Conservation (phyloP, 1,140 invertebrate genomes). For the Aphidius gifuensis region DNA sequence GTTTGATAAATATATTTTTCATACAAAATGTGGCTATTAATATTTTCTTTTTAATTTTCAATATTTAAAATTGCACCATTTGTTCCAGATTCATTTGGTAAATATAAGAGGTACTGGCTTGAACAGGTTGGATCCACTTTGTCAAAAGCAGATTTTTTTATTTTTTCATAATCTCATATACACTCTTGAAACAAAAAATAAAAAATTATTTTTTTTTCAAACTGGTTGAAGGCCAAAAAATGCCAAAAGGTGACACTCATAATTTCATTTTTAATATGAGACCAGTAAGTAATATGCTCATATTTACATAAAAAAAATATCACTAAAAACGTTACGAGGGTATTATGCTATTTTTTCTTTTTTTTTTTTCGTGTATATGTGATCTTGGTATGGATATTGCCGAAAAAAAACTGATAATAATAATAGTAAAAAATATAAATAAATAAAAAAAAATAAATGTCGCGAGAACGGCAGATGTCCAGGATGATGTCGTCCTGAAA, state of each 20-base stretch:
- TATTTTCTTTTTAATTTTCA: too few species aligned
- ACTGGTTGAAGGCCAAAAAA: too few species aligned
- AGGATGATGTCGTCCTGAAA: conserved; percentile 39
- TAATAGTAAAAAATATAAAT: conserved; percentile 26
- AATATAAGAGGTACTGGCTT: too few species aligned
- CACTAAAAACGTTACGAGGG: conserved; percentile 42
- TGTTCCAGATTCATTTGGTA: too few species aligned
- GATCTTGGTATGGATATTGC: conserved; percentile 36
- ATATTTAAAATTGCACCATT: too few species aligned
- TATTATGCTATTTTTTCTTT: conserved; percentile 42
- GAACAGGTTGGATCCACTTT: too few species aligned
- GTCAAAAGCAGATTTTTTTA: too few species aligned
- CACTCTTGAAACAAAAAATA: too few species aligned
- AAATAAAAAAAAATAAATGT: conserved; percentile 27
- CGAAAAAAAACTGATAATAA: conserved; percentile 8
- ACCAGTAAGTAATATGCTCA: conserved; percentile 24
- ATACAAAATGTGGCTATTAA: too few species aligned
- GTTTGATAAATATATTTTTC: too few species aligned
- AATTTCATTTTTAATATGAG: conserved; percentile 52
- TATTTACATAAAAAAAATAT: conserved; percentile 52
- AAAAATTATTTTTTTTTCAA: too few species aligned
- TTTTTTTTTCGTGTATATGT: conserved; percentile 33
- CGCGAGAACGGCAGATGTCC: conserved; percentile 44
- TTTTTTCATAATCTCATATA: too few species aligned
- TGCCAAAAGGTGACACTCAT: conserved; percentile 28